phyloP scores from a whole-genome alignment of 2,797 vertebrate genomes.

The Aulostomus chinensis region DNA sequence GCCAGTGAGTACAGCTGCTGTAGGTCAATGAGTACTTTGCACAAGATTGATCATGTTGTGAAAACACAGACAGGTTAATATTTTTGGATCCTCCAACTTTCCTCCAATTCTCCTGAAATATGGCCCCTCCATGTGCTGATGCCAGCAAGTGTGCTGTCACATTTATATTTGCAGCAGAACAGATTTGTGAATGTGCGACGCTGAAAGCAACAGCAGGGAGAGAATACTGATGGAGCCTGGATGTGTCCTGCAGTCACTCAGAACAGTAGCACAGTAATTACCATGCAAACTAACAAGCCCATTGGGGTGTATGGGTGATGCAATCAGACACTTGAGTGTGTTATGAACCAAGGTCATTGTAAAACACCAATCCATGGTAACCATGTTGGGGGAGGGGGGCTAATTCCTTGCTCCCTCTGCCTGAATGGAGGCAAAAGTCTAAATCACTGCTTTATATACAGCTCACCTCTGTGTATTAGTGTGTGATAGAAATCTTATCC shows the following conservation, averaged over 20 bases:
- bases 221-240: constrained; percentile 3
- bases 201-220: constrained; percentile 3
- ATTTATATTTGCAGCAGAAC: neutral
- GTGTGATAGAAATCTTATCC: constrained; percentile 15
- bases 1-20: no score
- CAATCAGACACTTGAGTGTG: constrained; percentile 37
- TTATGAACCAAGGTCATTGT: constrained; percentile 53
- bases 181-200: constrained; percentile 5
- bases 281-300: constrained; percentile 26
- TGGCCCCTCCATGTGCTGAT: no score
- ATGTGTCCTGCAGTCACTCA: constrained; percentile 9
- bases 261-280: constrained; percentile 12
- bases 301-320: constrained; percentile 1
- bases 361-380: constrained; percentile 31
- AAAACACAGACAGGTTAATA: no score
- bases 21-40: no score
- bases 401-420: no score
- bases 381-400: constrained; percentile 4
- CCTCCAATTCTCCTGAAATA: no score
- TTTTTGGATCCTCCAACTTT: no score
- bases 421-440: no score
- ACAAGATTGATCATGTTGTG: no score
- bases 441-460: no score
- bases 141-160: no score
- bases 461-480: constrained; percentile 10